These are phyloP conservation scores for Notodonta dromedarius DNA, from an alignment of 2,888 invertebrate species.

Conservation along the genomic window DNA sequence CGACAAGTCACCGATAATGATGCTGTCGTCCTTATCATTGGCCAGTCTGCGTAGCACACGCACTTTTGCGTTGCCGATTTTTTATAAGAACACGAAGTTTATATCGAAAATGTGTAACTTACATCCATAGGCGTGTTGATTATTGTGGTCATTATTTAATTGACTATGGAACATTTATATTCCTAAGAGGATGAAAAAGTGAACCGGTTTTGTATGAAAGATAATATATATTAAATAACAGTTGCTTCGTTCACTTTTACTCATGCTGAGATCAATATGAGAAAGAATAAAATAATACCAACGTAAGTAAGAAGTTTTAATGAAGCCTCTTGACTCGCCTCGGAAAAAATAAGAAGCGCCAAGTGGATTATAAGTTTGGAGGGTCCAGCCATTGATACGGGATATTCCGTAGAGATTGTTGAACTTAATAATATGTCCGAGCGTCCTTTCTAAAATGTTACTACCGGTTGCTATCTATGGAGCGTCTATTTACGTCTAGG, in stretches of 20 bases:
- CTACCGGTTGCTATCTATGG: conserved; percentile 21
- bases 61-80: not conserved
- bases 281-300: too few species aligned
- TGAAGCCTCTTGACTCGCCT: conserved; percentile 34
- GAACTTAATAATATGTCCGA: conserved; percentile 14
- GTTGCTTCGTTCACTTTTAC: too few species aligned
- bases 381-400: conserved; percentile 38
- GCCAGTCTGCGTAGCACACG: not conserved
- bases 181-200: too few species aligned
- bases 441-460: conserved; percentile 20
- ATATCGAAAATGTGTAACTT: not conserved
- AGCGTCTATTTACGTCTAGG: conserved; percentile 24
- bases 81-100: not conserved
- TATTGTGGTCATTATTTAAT: not conserved
- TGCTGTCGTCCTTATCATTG: conserved; percentile 37
- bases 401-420: conserved; percentile 32
- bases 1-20: conserved; percentile 61
- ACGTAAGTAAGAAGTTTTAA: conserved; percentile 32
- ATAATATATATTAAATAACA: too few species aligned
- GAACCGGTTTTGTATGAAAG: too few species aligned
- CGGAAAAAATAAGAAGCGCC: conserved; percentile 32
- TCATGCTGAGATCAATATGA: too few species aligned
- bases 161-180: too few species aligned
- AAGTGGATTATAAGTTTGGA: conserved; percentile 38
- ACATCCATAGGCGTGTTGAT: not conserved